Evolutionary conservation across 2,113 vertebrate genomes (phyloP).

Genomic region (Pygoscelis adeliae): DNA sequence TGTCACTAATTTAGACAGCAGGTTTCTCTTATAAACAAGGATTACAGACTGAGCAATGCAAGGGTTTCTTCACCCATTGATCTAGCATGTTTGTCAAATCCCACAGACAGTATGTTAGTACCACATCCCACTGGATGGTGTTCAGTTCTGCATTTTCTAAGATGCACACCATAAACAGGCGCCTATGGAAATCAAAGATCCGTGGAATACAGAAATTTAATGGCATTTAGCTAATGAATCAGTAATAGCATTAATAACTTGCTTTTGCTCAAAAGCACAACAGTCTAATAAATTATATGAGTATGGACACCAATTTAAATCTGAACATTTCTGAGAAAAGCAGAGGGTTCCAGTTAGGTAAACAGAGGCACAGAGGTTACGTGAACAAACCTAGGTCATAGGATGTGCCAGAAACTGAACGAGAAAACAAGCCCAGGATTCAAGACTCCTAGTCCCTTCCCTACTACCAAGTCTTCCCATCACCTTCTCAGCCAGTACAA

Average conservation of each 20-base stretch:
- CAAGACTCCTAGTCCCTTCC: background rate
- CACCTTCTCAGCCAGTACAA: background rate
- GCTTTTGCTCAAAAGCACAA: background rate
- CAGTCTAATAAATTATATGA: background rate
- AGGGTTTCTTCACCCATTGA: background rate
- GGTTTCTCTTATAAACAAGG: background rate
- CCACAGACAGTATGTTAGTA: background rate
- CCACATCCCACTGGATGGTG: background rate
- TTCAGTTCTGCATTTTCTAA: background rate
- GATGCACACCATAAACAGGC: rapidly evolving
- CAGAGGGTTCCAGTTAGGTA: background rate
- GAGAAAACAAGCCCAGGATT: background rate
- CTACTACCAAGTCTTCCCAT: background rate
- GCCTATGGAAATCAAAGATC: background rate
- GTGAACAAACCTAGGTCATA: background rate
- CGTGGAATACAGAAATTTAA: background rate
- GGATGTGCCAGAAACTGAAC: background rate
- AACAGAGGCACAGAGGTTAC: background rate
- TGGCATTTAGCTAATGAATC: background rate
- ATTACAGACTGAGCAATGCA: background rate
- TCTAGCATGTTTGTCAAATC: background rate
- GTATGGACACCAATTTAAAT: background rate
- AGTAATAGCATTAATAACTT: background rate
- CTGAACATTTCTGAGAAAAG: background rate
- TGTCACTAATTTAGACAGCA: background rate